phyloP scores from a whole-genome alignment of 2,797 vertebrate species.

The Malurus leucopterus region DNA sequence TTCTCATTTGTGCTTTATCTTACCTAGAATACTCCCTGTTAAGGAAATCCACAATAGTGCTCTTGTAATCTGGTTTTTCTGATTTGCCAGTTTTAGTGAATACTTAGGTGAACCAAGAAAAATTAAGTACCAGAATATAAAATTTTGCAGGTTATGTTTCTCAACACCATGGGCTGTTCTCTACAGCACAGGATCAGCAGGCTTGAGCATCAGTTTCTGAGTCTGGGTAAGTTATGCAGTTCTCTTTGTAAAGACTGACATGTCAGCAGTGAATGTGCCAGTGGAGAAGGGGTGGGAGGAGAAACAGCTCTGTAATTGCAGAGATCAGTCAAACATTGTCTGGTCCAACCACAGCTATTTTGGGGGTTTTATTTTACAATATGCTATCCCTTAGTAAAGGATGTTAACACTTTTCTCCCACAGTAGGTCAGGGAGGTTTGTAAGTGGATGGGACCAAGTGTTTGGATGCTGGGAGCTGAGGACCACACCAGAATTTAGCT shows the following conservation, averaged over 20 bases:
- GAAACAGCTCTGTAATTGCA: neutral
- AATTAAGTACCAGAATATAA: neutral
- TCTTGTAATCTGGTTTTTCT: neutral
- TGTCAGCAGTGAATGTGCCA: slow-evolving; percentile 19
- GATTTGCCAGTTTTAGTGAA: neutral
- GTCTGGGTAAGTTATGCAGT: neutral
- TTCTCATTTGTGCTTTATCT: neutral
- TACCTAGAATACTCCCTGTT: neutral
- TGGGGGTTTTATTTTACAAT: neutral
- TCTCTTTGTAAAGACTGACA: neutral
- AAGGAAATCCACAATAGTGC: neutral
- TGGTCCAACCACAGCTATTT: neutral
- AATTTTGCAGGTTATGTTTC: neutral
- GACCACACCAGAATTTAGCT: neutral
- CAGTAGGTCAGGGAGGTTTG: neutral
- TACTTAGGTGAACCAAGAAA: neutral
- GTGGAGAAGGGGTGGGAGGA: neutral
- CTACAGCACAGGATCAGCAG: neutral
- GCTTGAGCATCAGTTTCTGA: neutral
- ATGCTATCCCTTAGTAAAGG: neutral
- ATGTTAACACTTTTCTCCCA: neutral
- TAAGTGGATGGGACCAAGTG: neutral
- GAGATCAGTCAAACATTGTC: neutral
- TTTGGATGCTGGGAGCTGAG: neutral
- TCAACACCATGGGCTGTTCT: neutral